Conservation (phyloP, 1,140 invertebrate genomes). For the Contarinia nasturtii region DNA sequence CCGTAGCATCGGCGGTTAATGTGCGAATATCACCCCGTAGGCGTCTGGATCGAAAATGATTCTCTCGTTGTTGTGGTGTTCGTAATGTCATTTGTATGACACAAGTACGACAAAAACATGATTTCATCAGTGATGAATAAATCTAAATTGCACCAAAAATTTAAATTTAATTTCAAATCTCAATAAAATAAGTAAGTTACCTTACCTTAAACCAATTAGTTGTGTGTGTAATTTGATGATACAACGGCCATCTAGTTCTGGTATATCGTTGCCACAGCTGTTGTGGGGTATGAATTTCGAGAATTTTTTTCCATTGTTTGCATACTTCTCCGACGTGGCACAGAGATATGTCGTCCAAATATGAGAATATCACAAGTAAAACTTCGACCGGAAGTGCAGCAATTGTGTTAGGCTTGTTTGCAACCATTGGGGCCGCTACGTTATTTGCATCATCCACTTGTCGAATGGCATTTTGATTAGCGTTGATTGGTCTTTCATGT, state of each 20-base stretch:
- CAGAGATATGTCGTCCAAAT: slow-evolving; percentile 78
- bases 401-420: neutral
- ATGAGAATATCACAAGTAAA: slow-evolving; percentile 67
- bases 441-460: neutral
- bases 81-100: slow-evolving; percentile 54
- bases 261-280: slow-evolving; percentile 61
- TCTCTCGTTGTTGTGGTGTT: slow-evolving; percentile 37
- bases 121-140: slow-evolving; percentile 41
- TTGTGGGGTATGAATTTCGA: slow-evolving; percentile 51
- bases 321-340: slow-evolving; percentile 76
- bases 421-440: too few species aligned
- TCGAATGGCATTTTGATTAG: neutral
- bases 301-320: slow-evolving; percentile 58
- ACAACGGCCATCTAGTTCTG: slow-evolving; percentile 62
- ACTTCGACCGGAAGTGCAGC: slow-evolving; percentile 28
- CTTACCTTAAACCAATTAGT: slow-evolving; percentile 60
- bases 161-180: too few species aligned
- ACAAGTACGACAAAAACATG: slow-evolving; percentile 69
- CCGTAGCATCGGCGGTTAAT: slow-evolving; percentile 61
- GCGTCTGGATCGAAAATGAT: slow-evolving; percentile 52
- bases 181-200: too few species aligned
- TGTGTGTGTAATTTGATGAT: slow-evolving; percentile 43
- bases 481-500: too few species aligned
- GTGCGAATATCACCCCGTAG: slow-evolving; percentile 46
- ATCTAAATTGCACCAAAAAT: slow-evolving; percentile 22